phyloP scores from a whole-genome alignment of 2,888 invertebrate genomes.

The Hypomecis atomaria region DNA sequence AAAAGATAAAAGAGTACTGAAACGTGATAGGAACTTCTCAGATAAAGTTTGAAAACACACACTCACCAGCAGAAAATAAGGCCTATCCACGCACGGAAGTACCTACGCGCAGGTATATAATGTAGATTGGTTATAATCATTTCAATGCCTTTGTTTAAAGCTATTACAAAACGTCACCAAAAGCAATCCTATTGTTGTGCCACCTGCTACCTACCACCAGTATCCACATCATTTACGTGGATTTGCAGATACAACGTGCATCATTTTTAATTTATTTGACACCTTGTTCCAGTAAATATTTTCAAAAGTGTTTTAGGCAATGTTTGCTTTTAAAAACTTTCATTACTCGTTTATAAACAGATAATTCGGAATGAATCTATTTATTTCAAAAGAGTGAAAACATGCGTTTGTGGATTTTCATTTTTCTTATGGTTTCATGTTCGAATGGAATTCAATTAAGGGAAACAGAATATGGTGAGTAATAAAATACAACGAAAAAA shows the following conservation, averaged over 20 bases:
- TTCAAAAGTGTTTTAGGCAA: neutral
- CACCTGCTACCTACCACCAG: constrained; percentile 9
- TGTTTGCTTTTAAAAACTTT: neutral
- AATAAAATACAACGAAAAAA: neutral
- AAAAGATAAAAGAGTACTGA: too few relatives aligned
- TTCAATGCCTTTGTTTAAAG: constrained; percentile 64
- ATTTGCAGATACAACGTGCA: constrained; percentile 14
- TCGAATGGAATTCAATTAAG: constrained; percentile 13
- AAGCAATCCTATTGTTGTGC: constrained; percentile 51
- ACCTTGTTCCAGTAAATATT: neutral
- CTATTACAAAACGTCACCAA: constrained; percentile 43
- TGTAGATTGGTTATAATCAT: constrained; percentile 52
- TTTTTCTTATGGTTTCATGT: constrained; percentile 1
- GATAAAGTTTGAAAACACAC: neutral
- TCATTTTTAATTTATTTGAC: constrained; percentile 2
- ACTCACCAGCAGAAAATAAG: neutral
- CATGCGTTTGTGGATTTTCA: constrained; percentile 21
- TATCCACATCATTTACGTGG: constrained; percentile 3
- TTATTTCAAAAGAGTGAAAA: neutral
- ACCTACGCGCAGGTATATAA: neutral
- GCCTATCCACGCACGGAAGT: neutral
- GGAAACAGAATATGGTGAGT: constrained; percentile 23
- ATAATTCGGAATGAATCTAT: constrained; percentile 1
- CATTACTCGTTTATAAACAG: constrained; percentile 1
- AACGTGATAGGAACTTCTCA: neutral